Evolutionary conservation across 2,113 vertebrate species (phyloP).

Genomic region (Anguilla japonica): DNA sequence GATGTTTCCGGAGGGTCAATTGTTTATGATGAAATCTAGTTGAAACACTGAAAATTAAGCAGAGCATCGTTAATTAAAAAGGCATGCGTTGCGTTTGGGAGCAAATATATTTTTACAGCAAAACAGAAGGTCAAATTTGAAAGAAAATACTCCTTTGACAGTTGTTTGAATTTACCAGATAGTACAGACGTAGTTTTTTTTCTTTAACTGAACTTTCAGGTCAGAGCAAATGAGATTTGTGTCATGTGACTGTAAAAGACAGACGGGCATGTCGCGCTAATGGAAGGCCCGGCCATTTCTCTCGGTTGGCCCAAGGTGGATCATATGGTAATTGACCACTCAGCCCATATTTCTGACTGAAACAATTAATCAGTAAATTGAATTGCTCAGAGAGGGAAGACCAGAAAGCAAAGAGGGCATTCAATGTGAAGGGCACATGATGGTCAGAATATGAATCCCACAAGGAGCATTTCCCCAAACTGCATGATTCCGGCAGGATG

Average conservation of each 20-base stretch:
- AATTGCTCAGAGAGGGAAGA: slow-evolving; percentile 57
- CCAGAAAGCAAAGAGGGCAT: not conserved
- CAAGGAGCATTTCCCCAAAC: not conserved
- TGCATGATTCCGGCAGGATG: not conserved
- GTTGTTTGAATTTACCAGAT: not conserved
- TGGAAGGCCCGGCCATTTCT: not conserved
- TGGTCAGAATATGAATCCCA: not conserved
- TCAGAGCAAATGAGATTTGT: not conserved
- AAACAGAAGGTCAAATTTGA: not conserved
- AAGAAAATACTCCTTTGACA: not conserved
- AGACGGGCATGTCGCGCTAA: not conserved
- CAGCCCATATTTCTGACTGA: slow-evolving; percentile 42
- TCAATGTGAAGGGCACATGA: not conserved
- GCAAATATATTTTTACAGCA: not conserved
- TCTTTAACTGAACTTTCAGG: not conserved
- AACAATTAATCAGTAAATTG: slow-evolving; percentile 62
- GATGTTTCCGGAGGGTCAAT: not conserved
- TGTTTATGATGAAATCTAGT: not conserved
- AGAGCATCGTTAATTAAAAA: not conserved
- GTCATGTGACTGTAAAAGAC: not conserved
- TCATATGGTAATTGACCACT: slow-evolving; percentile 38
- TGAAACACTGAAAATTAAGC: not conserved
- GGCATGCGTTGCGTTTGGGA: not conserved
- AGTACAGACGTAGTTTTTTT: not conserved
- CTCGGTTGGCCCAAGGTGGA: slow-evolving; percentile 18